Base-by-base conservation (phyloP, 1,140 invertebrate species). In the Tetragonula clypearis region DNA sequence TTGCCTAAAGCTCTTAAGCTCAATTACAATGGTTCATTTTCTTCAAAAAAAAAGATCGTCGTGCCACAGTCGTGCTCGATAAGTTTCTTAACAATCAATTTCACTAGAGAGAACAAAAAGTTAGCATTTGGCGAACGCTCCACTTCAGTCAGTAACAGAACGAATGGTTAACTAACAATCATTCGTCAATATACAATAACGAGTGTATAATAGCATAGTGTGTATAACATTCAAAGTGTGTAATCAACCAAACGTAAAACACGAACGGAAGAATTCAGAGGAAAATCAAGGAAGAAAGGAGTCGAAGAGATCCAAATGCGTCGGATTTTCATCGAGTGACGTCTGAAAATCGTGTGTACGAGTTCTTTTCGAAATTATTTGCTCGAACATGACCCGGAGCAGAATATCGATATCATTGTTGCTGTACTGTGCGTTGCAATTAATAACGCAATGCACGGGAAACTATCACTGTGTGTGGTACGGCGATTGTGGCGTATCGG, bases 391-490 rank as follows among this genome's bases (percentile, higher is more conserved):
- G 87, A 71, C 23, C 0, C 62, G 30, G 15, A 21, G 14, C 2
- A 11, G 21, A 21, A 23, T 56, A 17, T 12, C 55, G 14, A 6
- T 73, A 30, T 17, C 88, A 14, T 35, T 83, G 5, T 55, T 53
- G n/a, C 35, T 77, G 0, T 88, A 55, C 73, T 81, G n/a, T 19
- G 30, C 30, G n/a, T 58, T 66, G n/a, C 65, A 60, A 1, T 30
- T 62, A 30, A 26, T 62, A 30, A 26, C 55, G 9, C 62, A 71
- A 11, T 58, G 82, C 1, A 5, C 6, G 17, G 11, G 58, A 12
- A 30, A 86, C 15, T 72, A 76, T 56, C 76, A 35, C 65, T 97
- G 96, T 91, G 93, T 96, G 65, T 96, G 96, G 96, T 96, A 96
- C 85, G 96, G 95, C 5, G 90, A 95, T 26, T 96, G 96, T 85